These are phyloP conservation scores for Plodia interpunctella DNA, from an alignment of 1,140 invertebrate genomes.

Conservation along the genomic window DNA sequence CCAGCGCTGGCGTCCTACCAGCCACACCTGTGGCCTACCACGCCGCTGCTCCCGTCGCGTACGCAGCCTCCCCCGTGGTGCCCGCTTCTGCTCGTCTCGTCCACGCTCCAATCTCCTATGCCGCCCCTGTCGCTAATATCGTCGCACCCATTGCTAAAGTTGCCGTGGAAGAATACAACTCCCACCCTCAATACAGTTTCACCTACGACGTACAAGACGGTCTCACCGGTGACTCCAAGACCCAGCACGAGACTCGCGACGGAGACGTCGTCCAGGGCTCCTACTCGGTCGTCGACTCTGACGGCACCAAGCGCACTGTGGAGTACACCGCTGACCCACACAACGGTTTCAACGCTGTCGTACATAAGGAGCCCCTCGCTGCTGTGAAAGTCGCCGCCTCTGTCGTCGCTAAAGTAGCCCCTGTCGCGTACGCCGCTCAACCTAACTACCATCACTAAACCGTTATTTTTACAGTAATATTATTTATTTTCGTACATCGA, in stretches of 20 bases:
- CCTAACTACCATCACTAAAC: no score
- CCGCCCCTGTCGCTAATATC: slow-evolving; percentile 30
- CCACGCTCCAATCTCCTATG: slow-evolving; percentile 28
- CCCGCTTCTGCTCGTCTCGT: no score
- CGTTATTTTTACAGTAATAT: slow-evolving; percentile 14
- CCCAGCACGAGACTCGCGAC: slow-evolving; percentile 80
- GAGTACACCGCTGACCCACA: slow-evolving; percentile 80
- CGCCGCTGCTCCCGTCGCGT: slow-evolving; percentile 20
- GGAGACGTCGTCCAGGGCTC: slow-evolving; percentile 80
- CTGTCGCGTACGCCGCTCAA: no score
- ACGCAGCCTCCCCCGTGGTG: slow-evolving; percentile 22
- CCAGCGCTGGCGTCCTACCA: slow-evolving; percentile 11
- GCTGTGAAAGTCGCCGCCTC: slow-evolving; percentile 39
- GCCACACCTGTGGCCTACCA: slow-evolving; percentile 28
- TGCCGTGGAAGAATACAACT: slow-evolving; percentile 53
- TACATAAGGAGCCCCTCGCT: slow-evolving; percentile 50
- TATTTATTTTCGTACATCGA: background rate
- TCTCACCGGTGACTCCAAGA: slow-evolving; percentile 82
- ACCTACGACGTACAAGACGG: slow-evolving; percentile 81
- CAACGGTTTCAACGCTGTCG: slow-evolving; percentile 76
- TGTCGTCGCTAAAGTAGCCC: slow-evolving; percentile 29
- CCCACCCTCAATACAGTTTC: slow-evolving; percentile 80
- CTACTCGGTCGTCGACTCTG: slow-evolving; percentile 80
- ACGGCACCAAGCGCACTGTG: slow-evolving; percentile 81
- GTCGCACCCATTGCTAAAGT: slow-evolving; percentile 33